A percentile compares a stretch with the other conserved stretches of the same genome.
Conservation (phyloP, 1,140 invertebrate species). For the Drosophila suzukii region DNA sequence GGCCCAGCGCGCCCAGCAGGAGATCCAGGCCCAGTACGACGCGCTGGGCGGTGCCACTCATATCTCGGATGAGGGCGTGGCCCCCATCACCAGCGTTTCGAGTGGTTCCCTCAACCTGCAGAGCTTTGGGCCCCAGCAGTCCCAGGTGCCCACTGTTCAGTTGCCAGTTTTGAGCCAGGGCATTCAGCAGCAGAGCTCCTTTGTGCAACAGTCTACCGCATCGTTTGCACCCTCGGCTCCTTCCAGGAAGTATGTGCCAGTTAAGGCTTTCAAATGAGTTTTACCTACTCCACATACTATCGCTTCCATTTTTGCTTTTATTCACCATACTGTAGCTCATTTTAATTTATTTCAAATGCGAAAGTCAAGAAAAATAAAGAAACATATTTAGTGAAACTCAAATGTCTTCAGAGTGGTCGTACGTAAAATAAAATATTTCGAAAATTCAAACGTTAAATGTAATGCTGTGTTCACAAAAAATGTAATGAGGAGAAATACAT, state of each 20-base stretch:
- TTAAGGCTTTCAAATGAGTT: slow-evolving; percentile 61
- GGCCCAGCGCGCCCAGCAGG: slow-evolving; percentile 78
- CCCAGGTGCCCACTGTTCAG: slow-evolving; percentile 24
- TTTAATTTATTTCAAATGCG: slow-evolving; percentile 65
- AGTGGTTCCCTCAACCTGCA: slow-evolving; percentile 63
- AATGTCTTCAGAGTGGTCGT: neutral
- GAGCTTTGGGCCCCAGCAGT: slow-evolving; percentile 54
- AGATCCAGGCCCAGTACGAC: slow-evolving; percentile 83
- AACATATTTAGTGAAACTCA: slow-evolving; percentile 6
- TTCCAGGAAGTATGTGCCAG: slow-evolving; percentile 62
- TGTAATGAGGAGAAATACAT: no score
- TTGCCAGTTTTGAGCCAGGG: slow-evolving; percentile 14
- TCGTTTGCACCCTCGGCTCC: slow-evolving; percentile 35
- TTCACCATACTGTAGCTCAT: slow-evolving; percentile 52
- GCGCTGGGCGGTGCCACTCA: slow-evolving; percentile 77
- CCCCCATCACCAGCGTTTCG: slow-evolving; percentile 74
- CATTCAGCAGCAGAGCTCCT: slow-evolving; percentile 44
- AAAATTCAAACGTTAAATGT: no score
- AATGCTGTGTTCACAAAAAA: no score
- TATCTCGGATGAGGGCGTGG: slow-evolving; percentile 79
- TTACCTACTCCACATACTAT: neutral
- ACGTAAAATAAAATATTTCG: no score
- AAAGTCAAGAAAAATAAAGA: slow-evolving; percentile 54
- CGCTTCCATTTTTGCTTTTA: slow-evolving; percentile 30
- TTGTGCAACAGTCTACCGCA: slow-evolving; percentile 22